Percentiles rank a stretch among this genome's conserved stretches.
These are phyloP conservation scores for Tipula vernalis DNA, from an alignment of 2,888 invertebrate species.

Conservation along the genomic window DNA sequence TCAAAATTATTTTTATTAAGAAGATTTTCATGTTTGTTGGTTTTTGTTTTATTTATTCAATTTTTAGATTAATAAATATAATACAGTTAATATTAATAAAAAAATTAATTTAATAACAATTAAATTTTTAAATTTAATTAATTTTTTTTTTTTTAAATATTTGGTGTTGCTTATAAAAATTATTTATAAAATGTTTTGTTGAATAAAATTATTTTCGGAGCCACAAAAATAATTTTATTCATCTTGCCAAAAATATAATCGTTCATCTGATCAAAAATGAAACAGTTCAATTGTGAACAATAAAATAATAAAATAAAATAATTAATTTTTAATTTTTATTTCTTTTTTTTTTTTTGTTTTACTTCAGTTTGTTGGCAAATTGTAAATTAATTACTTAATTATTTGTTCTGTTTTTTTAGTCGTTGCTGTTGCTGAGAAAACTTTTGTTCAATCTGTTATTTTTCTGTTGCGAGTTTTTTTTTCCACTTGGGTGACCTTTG, in stretches of 20 bases:
- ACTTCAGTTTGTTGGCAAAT: not conserved
- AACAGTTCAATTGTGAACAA: not conserved
- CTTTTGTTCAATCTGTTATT: not conserved
- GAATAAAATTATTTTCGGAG: not conserved
- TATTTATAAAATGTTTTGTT: not conserved
- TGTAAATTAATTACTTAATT: not conserved
- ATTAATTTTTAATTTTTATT: not conserved
- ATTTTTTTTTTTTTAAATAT: not conserved
- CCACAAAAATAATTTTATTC: not conserved
- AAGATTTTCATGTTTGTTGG: too few species aligned
- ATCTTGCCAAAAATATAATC: not conserved
- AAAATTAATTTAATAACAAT: not conserved
- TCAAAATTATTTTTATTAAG: not conserved
- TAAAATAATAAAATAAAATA: not conserved
- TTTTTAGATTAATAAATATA: not conserved
- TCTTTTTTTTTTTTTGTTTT: too few species aligned
- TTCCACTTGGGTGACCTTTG: not conserved
- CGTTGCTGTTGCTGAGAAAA: not conserved
- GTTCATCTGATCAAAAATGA: not conserved
- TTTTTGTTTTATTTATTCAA: not conserved
- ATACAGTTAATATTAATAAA: too few species aligned
- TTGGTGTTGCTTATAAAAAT: not conserved
- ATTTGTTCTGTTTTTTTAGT: not conserved
- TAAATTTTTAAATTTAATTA: not conserved
- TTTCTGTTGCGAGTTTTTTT: not conserved